phyloP scores from a whole-genome alignment of 2,113 vertebrate genomes.

The Podarcis muralis region DNA sequence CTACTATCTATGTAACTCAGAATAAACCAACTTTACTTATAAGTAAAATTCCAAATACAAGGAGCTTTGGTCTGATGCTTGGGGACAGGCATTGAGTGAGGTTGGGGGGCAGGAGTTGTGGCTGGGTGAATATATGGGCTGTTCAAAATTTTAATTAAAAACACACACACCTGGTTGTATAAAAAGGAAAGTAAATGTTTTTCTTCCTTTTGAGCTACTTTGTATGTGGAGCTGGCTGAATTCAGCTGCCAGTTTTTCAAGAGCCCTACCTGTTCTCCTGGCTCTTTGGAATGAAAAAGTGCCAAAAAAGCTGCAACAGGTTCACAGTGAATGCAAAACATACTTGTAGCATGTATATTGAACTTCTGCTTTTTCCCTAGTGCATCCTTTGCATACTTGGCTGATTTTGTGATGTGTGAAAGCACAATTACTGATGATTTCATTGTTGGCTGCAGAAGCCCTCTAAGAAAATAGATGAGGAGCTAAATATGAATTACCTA shows the following conservation, averaged over 20 bases:
- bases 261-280: neutral
- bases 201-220: neutral
- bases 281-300: neutral
- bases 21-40: too few species aligned
- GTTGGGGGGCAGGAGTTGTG: too few species aligned
- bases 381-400: neutral
- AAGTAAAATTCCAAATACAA: too few species aligned
- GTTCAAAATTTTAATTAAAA: too few species aligned
- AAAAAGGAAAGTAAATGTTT: neutral
- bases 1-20: too few species aligned
- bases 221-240: neutral
- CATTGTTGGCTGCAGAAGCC: neutral
- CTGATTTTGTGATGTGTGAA: neutral
- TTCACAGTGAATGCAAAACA: neutral
- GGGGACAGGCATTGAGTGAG: too few species aligned
- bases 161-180: neutral
- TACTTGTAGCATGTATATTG: neutral
- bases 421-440: neutral
- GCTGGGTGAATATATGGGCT: too few species aligned
- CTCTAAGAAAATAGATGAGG: neutral
- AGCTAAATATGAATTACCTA: neutral
- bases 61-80: too few species aligned
- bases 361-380: neutral
- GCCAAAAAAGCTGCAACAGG: neutral
- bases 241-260: neutral